A percentile compares a stretch with the other conserved stretches of the same genome.
These are phyloP conservation scores for Anhinga rufa DNA, from an alignment of 2,113 vertebrate species.

Conservation along the genomic window DNA sequence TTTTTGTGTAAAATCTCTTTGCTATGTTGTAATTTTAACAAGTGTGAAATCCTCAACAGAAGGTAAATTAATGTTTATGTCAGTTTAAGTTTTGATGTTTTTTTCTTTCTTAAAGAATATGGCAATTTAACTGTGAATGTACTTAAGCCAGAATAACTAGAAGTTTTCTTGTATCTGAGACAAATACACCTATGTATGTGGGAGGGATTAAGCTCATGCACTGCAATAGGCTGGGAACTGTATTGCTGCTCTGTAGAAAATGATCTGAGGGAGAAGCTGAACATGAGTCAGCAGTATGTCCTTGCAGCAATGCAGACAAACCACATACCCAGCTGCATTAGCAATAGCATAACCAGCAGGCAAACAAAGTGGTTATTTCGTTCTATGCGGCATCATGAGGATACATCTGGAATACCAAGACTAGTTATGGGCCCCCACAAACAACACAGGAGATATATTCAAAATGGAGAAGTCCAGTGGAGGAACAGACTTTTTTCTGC, in stretches of 20 bases:
- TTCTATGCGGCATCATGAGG: neutral
- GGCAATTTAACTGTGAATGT: neutral
- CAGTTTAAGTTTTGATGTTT: neutral
- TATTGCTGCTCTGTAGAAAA: neutral
- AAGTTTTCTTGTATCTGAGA: neutral
- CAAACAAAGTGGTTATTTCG: neutral
- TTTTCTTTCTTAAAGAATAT: neutral
- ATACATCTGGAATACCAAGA: neutral
- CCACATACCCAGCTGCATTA: neutral
- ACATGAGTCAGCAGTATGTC: conserved; percentile 3
- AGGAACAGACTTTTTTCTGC: neutral
- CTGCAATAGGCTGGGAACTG: neutral
- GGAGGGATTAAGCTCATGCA: neutral
- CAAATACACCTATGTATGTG: neutral
- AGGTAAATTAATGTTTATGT: neutral
- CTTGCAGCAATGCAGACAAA: conserved; percentile 25
- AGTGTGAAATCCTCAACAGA: neutral
- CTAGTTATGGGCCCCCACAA: neutral
- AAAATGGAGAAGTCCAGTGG: neutral
- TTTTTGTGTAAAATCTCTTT: neutral
- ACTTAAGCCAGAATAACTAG: neutral
- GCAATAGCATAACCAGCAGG: neutral
- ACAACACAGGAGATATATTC: neutral
- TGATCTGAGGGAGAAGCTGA: conserved; percentile 2
- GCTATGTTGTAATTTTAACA: neutral